phyloP scores from a whole-genome alignment of 2,888 invertebrate species.

The Trisateles emortualis region DNA sequence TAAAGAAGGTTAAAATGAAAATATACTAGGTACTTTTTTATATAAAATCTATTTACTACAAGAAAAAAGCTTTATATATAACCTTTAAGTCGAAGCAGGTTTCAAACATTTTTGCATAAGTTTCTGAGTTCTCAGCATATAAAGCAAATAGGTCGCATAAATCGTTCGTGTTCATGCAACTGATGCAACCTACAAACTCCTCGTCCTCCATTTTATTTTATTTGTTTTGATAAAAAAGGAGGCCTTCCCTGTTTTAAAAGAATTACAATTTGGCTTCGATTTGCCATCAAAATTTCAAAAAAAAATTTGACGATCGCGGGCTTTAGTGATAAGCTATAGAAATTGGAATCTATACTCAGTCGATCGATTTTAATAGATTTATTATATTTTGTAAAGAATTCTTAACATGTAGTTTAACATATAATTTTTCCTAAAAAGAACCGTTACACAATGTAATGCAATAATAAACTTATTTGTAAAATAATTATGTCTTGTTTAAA shows the following conservation, averaged over 20 bases:
- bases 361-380: constrained; percentile 29
- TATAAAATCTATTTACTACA: constrained; percentile 34
- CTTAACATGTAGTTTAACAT: too few species aligned
- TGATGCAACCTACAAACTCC: constrained; percentile 83
- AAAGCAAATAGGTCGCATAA: constrained; percentile 83
- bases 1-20: constrained; percentile 24
- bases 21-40: constrained; percentile 19
- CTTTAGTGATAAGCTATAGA: constrained; percentile 24
- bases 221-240: constrained; percentile 52
- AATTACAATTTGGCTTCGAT: constrained; percentile 38
- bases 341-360: not conserved
- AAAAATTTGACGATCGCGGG: constrained; percentile 50
- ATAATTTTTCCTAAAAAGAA: too few species aligned
- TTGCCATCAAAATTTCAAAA: constrained; percentile 18
- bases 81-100: constrained; percentile 80
- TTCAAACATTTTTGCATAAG: constrained; percentile 80
- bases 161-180: constrained; percentile 80
- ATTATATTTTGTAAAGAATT: too few species aligned
- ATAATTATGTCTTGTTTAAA: too few species aligned
- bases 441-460: too few species aligned
- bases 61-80: constrained; percentile 36
- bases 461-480: too few species aligned
- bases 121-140: constrained; percentile 74
- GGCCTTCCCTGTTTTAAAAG: constrained; percentile 45
- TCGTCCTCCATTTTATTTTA: constrained; percentile 71